These are phyloP conservation scores for Pampusana beccarii DNA, from an alignment of 2,113 vertebrate genomes.

Conservation along the genomic window DNA sequence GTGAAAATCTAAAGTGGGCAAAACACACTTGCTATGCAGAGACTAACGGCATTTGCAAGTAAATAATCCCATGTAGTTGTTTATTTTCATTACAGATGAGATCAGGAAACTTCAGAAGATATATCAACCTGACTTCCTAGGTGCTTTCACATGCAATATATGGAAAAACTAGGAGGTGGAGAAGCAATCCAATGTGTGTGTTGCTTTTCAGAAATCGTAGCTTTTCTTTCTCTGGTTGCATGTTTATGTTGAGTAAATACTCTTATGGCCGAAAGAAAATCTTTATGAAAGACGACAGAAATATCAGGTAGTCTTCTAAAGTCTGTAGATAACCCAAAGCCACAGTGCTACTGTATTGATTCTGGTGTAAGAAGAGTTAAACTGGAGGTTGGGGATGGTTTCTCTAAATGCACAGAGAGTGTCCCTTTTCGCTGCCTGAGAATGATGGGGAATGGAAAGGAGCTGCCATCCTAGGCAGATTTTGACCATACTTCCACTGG, in stretches of 20 bases:
- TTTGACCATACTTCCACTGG: not conserved
- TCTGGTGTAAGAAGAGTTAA: not conserved
- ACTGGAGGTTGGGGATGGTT: not conserved
- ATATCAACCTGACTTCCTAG: not conserved
- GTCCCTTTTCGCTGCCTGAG: not conserved
- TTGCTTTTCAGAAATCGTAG: not conserved
- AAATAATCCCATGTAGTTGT: not conserved
- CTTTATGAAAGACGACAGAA: not conserved
- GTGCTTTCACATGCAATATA: not conserved
- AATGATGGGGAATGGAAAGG: not conserved
- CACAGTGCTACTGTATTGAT: not conserved
- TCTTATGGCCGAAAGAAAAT: not conserved
- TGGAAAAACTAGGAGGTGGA: not conserved
- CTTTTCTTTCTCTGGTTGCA: not conserved
- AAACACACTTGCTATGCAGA: not conserved
- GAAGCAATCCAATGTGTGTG: fast-evolving
- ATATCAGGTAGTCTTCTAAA: not conserved
- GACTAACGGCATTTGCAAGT: not conserved
- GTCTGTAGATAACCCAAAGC: not conserved
- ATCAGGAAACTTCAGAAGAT: not conserved
- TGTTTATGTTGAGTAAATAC: not conserved
- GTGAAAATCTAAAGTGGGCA: not conserved
- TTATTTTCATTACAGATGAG: not conserved
- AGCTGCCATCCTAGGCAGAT: not conserved
- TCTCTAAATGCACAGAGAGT: not conserved